These are phyloP conservation scores for Lysiphlebus fabarum DNA, from an alignment of 1,140 invertebrate species.

Conservation along the genomic window DNA sequence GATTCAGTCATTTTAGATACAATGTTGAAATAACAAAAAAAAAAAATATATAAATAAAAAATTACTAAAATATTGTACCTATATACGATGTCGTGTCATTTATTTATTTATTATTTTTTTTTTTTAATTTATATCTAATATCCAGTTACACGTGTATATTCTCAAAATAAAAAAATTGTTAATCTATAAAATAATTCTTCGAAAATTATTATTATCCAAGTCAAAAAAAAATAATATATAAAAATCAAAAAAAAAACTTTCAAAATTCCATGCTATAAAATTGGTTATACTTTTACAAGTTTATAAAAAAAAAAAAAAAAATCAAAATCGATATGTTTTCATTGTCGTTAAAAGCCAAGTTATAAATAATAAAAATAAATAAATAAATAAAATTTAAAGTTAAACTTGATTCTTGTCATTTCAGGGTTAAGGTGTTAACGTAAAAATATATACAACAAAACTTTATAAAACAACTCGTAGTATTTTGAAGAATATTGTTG, in stretches of 20 bases:
- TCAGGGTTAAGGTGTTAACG: conserved; percentile 32
- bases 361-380: conserved; percentile 5
- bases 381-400: conserved; percentile 14
- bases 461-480: conserved; percentile 19
- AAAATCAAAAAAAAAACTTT: too few species aligned
- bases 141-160: neutral
- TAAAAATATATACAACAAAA: conserved; percentile 27
- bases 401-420: conserved; percentile 23
- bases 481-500: too few species aligned
- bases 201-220: neutral
- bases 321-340: conserved; percentile 11
- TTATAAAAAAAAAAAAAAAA: neutral
- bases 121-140: too few species aligned
- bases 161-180: neutral
- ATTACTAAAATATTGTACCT: too few species aligned
- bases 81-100: too few species aligned
- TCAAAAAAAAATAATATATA: neutral
- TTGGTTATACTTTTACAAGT: neutral
- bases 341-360: conserved; percentile 31
- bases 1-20: too few species aligned
- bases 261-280: neutral
- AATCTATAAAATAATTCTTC: neutral
- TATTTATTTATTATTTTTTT: too few species aligned
- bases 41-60: too few species aligned
- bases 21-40: too few species aligned